A percentile compares a stretch with the other conserved stretches of the same genome.
Conservation (phyloP, 1,140 invertebrate genomes). For the Hyphantria cunea region DNA sequence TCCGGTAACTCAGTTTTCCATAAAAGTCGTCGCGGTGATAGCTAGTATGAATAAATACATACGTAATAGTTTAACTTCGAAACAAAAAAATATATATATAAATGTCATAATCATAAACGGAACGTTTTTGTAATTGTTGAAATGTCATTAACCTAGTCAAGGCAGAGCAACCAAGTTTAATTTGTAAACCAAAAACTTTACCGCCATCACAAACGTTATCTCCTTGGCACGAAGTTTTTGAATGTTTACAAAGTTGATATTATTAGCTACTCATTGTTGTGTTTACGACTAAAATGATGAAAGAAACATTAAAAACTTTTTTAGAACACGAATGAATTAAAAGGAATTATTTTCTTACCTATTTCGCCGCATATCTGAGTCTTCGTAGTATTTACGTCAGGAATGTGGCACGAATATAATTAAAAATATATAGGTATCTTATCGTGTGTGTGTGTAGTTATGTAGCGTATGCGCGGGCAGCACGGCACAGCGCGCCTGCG, state of each 20-base stretch:
- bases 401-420: slow-evolving; percentile 47
- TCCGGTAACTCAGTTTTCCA: slow-evolving; percentile 88
- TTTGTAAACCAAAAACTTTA: slow-evolving; percentile 29
- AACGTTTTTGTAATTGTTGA: slow-evolving; percentile 3
- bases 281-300: slow-evolving; percentile 38
- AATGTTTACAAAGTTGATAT: slow-evolving; percentile 52
- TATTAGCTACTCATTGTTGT: slow-evolving; percentile 37
- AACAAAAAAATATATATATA: slow-evolving; percentile 39
- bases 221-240: slow-evolving; percentile 32
- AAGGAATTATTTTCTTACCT: slow-evolving; percentile 57
- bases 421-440: slow-evolving; percentile 59
- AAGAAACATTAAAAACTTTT: slow-evolving; percentile 42
- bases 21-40: slow-evolving; percentile 82
- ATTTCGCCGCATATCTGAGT: slow-evolving; percentile 66
- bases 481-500: slow-evolving; percentile 54
- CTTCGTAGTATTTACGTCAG: slow-evolving; percentile 35
- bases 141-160: slow-evolving; percentile 29
- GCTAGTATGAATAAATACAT: slow-evolving; percentile 63
- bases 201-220: slow-evolving; percentile 37
- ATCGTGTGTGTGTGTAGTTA: slow-evolving; percentile 61
- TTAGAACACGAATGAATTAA: slow-evolving; percentile 32
- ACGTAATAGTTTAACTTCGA: slow-evolving; percentile 36
- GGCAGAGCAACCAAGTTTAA: slow-evolving; percentile 5
- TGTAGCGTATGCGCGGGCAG: slow-evolving; percentile 40
- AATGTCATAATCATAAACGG: slow-evolving; percentile 10